Evolutionary conservation across 2,888 invertebrate genomes (phyloP).

Genomic region (Kryphioiulus occultus): DNA sequence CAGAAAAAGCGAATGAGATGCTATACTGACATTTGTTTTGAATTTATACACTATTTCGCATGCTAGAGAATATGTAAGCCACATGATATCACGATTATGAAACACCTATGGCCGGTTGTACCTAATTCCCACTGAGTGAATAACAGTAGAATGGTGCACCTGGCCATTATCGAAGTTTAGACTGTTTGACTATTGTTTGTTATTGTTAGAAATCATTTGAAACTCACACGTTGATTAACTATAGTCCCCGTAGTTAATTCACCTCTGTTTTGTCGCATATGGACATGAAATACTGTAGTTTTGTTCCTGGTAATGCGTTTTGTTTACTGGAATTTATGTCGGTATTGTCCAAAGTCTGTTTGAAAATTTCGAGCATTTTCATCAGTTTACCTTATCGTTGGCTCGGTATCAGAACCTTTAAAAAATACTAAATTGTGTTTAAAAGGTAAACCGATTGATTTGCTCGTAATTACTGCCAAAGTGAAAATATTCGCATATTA

Average conservation of each 20-base stretch:
- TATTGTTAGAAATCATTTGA: neutral
- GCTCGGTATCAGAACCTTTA: neutral
- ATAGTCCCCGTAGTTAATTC: neutral
- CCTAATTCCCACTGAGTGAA: neutral
- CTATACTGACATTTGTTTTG: neutral
- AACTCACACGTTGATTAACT: neutral
- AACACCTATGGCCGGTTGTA: neutral
- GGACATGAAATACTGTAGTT: conserved; percentile 3
- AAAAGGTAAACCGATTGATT: neutral
- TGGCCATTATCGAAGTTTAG: neutral
- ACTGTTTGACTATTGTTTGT: neutral
- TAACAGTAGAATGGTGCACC: neutral
- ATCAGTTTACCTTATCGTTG: neutral
- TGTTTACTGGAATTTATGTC: neutral
- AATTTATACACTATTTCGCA: neutral
- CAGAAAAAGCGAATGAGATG: neutral
- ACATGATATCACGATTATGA: neutral
- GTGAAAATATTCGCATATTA: neutral
- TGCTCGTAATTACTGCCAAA: neutral
- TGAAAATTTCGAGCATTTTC: neutral
- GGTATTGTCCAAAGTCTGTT: conserved; percentile 10
- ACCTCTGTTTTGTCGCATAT: neutral
- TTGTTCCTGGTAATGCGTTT: conserved; percentile 11
- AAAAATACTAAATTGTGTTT: neutral
- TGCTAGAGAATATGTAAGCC: neutral